phyloP scores from a whole-genome alignment of 2,888 invertebrate species.

The Meliscaeva auricollis region DNA sequence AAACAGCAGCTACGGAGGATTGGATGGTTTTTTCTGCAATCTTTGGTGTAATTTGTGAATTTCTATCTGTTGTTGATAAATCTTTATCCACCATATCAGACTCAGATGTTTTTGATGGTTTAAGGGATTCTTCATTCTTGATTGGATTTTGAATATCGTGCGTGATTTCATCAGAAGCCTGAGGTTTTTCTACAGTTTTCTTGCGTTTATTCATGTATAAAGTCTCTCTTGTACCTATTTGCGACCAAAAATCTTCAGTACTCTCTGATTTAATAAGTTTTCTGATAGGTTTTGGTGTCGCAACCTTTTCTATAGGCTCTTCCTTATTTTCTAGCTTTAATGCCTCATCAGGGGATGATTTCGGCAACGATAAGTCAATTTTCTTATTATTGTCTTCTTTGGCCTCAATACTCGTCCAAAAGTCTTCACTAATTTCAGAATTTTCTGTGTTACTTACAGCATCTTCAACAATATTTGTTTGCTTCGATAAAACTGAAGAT shows the following conservation, averaged over 20 bases:
- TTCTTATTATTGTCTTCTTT: neutral
- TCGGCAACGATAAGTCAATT: neutral
- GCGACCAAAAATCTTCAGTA: conserved; percentile 87
- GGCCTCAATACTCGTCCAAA: conserved; percentile 6
- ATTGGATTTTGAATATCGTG: neutral
- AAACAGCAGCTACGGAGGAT: neutral
- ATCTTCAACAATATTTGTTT: conserved; percentile 45
- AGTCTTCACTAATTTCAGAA: conserved; percentile 52
- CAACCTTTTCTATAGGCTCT: neutral
- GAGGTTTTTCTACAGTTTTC: no score
- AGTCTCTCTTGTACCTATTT: conserved; percentile 88
- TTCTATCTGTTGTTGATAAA: conserved; percentile 56
- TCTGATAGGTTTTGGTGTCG: conserved; percentile 7
- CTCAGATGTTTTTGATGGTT: neutral
- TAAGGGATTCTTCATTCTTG: neutral
- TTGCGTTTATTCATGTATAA: conserved; percentile 86
- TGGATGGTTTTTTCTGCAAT: neutral
- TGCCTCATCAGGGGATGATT: neutral
- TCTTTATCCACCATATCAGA: conserved; percentile 69
- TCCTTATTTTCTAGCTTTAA: neutral
- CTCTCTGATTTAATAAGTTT: conserved; percentile 79
- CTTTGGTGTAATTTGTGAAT: conserved; percentile 11
- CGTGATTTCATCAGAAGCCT: conserved; percentile 50
- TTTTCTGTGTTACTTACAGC: conserved; percentile 77
- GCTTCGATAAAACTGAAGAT: neutral